Evolutionary conservation across 2,888 invertebrate genomes (phyloP), one percentile per base, ranked within the genome.

Genomic region (Griposia aprilina): DNA sequence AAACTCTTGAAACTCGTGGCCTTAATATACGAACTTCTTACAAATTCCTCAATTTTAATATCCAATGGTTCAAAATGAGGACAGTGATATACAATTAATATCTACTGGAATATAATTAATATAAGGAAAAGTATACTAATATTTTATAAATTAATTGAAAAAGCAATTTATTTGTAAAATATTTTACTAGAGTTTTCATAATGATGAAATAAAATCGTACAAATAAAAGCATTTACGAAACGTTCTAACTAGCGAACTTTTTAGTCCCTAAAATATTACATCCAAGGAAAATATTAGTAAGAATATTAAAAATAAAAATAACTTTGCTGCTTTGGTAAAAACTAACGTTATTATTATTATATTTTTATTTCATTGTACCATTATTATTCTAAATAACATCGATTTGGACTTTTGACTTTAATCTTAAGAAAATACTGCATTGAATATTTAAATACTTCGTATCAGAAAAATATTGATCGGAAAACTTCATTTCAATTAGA

Each of bases 1-100:
- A 50, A 63, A 50, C 23, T 68, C 23, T 52, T 5, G 2, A 7
- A 52, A 26, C 36, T 52, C 30, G 52, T 72, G 59, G 15, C 68
- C 59, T 74, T 74, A 67, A 60, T 65, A 63, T 8, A 69, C 50
- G 11, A 74, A 68, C 57, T 67, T 62, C 30, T n/a, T 20, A 45
- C 5, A 52, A 68, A 80, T 65, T 23, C 63, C n/a, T 63, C 68
- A 63, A 59, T 65, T 63, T 62, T 63, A 23, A 6, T 48, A 59
- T 48, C 23, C 5, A 41, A 45, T 63, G 57, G 11, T 20, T 62
- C n/a, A 45, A 68, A 80, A 30, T 59, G 15, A 63, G 45, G 13
- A 65, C 0, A 26, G 26, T 60, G 26, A 13, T 50, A 52, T 0
- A 63, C 26, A 52, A 55, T 30, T 52, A 5, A 30, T 52, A 30